Evolutionary conservation across 2,113 vertebrate species (phyloP).

Genomic region (Canis aureus): DNA sequence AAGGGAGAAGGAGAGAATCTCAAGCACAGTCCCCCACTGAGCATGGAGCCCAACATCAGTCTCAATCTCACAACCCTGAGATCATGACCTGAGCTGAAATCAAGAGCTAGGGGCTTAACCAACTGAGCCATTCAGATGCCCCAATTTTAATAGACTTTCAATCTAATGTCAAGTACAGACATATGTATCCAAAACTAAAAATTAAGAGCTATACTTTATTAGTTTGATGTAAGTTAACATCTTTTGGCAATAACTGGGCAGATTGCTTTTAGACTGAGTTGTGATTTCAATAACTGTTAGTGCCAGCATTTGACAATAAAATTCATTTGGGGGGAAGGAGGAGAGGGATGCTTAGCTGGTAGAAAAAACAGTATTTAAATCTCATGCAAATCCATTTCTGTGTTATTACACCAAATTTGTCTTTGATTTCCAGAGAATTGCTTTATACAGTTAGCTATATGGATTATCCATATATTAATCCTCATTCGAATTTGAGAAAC

Average conservation of each 20-base stretch:
- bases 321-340: not conserved
- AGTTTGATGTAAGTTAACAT: slow-evolving; percentile 47
- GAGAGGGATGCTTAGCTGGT: not conserved
- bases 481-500: not conserved
- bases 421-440: slow-evolving; percentile 71
- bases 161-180: not conserved
- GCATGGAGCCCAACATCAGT: not conserved
- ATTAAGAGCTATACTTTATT: slow-evolving; percentile 72
- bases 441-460: slow-evolving; percentile 45
- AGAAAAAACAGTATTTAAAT: not conserved
- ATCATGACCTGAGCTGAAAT: not conserved
- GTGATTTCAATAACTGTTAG: slow-evolving; percentile 29
- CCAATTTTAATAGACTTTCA: slow-evolving; percentile 31
- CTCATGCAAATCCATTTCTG: slow-evolving; percentile 50
- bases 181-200: slow-evolving; percentile 59
- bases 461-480: slow-evolving; percentile 26
- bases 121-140: not conserved
- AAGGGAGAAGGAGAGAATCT: not conserved
- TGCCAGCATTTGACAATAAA: slow-evolving; percentile 37
- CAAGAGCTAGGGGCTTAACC: not conserved
- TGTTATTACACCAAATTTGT: slow-evolving; percentile 53
- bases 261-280: slow-evolving; percentile 30
- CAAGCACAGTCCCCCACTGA: not conserved
- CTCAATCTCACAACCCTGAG: not conserved
- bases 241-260: slow-evolving; percentile 1